Percentiles rank a stretch among this genome's conserved stretches.
These are phyloP conservation scores for Saccopteryx bilineata DNA, from an alignment of 2,113 vertebrate genomes.

Conservation along the genomic window DNA sequence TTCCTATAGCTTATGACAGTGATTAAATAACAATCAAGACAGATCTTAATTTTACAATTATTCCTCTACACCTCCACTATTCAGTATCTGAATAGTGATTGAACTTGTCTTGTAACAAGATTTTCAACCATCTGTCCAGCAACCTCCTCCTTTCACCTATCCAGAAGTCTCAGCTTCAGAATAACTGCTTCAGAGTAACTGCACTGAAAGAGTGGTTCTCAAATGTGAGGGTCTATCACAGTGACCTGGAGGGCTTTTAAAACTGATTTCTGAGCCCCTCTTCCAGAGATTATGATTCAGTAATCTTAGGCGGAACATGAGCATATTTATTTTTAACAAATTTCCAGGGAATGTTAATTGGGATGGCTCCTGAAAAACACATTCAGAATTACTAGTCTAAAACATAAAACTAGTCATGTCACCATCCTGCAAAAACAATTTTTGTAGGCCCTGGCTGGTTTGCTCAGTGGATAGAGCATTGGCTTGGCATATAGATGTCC, in stretches of 20 bases:
- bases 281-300: background rate
- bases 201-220: background rate
- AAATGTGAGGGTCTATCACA: background rate
- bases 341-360: background rate
- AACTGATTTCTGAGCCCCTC: background rate
- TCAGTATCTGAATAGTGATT: background rate
- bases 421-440: background rate
- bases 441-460: background rate
- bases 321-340: background rate
- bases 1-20: background rate
- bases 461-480: too few species aligned
- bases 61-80: background rate
- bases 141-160: background rate
- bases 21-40: background rate
- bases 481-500: too few species aligned
- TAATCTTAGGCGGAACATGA: background rate
- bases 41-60: background rate
- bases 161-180: background rate
- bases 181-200: background rate
- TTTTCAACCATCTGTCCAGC: background rate
- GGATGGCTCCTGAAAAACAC: background rate
- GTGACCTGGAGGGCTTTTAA: background rate
- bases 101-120: background rate
- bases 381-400: background rate
- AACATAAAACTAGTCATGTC: background rate